Percentiles rank a stretch among this genome's conserved stretches.
Evolutionary conservation across 2,113 vertebrate genomes (phyloP).

Genomic region (Lampris megalopsis): DNA sequence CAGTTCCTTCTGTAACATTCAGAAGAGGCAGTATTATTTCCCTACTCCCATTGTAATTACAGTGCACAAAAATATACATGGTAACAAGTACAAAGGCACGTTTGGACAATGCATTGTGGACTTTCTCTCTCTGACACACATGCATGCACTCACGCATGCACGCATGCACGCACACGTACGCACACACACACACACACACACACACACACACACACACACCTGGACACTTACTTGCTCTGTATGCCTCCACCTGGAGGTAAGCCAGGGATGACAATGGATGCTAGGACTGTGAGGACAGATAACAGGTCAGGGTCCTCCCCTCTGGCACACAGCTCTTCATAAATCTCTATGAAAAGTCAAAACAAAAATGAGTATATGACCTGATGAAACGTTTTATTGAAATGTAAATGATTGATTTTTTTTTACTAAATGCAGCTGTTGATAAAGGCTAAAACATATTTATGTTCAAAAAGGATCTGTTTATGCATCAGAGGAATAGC

Average conservation of each 20-base stretch:
- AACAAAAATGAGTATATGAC: not conserved
- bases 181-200: not conserved
- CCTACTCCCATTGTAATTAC: not conserved
- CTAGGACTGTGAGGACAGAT: constrained; percentile 81
- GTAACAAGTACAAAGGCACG: not conserved
- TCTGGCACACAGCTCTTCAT: constrained; percentile 71
- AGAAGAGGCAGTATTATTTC: constrained; percentile 15
- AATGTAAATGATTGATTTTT: no score
- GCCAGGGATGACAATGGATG: constrained; percentile 79
- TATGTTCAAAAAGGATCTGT: no score
- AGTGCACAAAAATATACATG: not conserved
- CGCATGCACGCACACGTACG: not conserved
- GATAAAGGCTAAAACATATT: not conserved
- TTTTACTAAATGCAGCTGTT: not conserved
- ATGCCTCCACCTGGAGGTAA: constrained; percentile 87
- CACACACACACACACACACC: not conserved
- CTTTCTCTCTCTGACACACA: no score
- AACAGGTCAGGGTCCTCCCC: constrained; percentile 81
- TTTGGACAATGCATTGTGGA: no score
- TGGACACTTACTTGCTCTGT: constrained; percentile 84
- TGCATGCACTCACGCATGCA: not conserved
- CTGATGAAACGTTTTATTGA: no score
- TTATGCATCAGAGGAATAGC: no score
- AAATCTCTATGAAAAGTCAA: constrained; percentile 80
- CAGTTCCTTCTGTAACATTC: constrained; percentile 80